Evolutionary conservation across 2,888 invertebrate genomes (phyloP), one percentile per base, ranked within the genome.

Genomic region (Imbricaverruca yamaguchii): DNA sequence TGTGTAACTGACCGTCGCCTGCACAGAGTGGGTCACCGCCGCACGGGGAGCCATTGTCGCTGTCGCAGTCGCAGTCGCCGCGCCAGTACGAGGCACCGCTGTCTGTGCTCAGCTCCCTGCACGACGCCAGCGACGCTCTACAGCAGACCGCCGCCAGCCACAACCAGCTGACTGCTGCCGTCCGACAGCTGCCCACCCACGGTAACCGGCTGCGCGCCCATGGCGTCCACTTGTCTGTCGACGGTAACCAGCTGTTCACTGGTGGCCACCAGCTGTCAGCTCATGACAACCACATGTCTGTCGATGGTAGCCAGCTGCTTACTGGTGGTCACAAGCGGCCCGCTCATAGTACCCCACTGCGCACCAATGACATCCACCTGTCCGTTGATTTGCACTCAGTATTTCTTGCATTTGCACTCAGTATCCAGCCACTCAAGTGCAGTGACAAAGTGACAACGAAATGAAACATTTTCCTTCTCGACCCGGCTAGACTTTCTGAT

Each of bases 61-160:
- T 69, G 69, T 39, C 69, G 39, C 55, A 11, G 15, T 74, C 59
- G 59, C 80, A 79, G 80, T 39, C 61, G 56, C 59, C 55, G 80
- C 74, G 57, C 25, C 74, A 65, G 78, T 67, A 74, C 81, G 77
- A 77, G 69, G 59, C 67, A 21, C 67, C 79, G 79, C 59, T 79
- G 23, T 79, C 79, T 23, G 79, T 79, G 79, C 79, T 79, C n/a
- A 79, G 79, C 25, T 79, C 79, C 12, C 79, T 79, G 23, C 79
- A 79, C 79, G 79, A 79, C 57, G 56, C 79, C 57, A 79, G 79
- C 79, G 59, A 7, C 6, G 79, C 79, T 10, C 84, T 86, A 78
- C 82, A 84, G 80, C 86, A 86, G 82, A 86, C 86, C 21, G 85
- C 85, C 53, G 85, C 85, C 82, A 86, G 86, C 82, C 85, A 86